Conservation (phyloP, 2,888 invertebrate species). For the Cheilosia vernalis region DNA sequence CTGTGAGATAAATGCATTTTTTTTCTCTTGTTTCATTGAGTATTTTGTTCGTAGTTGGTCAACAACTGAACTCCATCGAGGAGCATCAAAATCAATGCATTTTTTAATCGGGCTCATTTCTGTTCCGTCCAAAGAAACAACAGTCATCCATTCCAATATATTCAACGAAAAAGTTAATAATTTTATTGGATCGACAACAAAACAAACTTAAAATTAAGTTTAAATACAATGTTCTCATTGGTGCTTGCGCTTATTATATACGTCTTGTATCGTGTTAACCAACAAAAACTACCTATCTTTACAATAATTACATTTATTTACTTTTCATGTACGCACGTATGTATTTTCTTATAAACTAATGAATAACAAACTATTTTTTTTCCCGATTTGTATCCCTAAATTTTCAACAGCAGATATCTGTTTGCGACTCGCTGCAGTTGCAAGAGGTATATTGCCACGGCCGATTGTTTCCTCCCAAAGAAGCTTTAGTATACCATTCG, state of each 20-base stretch:
- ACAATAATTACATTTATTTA: conserved; percentile 28
- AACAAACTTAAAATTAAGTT: conserved; percentile 39
- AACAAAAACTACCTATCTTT: conserved; percentile 9
- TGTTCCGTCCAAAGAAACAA: neutral
- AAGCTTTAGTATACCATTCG: conserved; percentile 40
- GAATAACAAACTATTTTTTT: neutral
- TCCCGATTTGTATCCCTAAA: neutral
- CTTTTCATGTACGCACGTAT: conserved; percentile 25
- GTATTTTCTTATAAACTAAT: conserved; percentile 26
- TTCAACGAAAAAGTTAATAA: conserved; percentile 62
- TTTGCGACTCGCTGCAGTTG: conserved; percentile 52
- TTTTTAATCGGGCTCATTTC: too few species aligned
- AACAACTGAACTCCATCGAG: too few species aligned
- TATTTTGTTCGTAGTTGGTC: too few species aligned
- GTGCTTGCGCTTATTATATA: conserved; percentile 55
- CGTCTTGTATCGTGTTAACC: conserved; percentile 20
- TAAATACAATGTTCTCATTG: conserved; percentile 68
- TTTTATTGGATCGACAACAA: conserved; percentile 60
- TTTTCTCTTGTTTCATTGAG: too few species aligned
- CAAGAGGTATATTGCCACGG: conserved; percentile 66
- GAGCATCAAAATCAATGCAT: too few species aligned
- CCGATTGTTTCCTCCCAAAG: conserved; percentile 35
- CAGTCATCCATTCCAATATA: conserved; percentile 10
- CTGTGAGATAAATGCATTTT: too few species aligned
- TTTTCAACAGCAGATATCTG: conserved; percentile 52